These are phyloP conservation scores for Catharus ustulatus DNA, from an alignment of 2,797 vertebrate species.

Conservation along the genomic window DNA sequence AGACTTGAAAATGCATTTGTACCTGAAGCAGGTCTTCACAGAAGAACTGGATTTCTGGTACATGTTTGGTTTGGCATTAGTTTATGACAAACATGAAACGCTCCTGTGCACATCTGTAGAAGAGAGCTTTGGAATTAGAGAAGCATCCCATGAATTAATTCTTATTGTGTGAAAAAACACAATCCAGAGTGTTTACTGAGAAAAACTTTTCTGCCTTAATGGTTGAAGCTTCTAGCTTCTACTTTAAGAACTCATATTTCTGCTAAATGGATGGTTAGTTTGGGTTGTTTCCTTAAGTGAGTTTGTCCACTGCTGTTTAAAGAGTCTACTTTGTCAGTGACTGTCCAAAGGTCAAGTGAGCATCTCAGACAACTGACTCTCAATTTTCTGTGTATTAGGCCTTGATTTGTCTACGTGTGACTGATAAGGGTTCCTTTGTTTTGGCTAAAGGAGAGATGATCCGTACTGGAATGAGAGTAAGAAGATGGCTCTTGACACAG, in stretches of 20 bases:
- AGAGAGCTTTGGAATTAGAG: neutral
- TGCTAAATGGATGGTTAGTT: neutral
- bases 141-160: neutral
- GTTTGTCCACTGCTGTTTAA: neutral
- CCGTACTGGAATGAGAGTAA: constrained; percentile 94
- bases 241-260: neutral
- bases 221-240: neutral
- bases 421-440: neutral
- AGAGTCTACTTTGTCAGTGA: neutral
- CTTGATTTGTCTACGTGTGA: neutral
- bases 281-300: neutral
- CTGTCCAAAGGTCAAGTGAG: neutral
- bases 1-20: neutral
- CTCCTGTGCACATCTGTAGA: no score
- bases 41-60: neutral
- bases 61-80: neutral
- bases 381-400: neutral
- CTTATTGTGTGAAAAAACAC: accelerated
- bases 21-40: neutral
- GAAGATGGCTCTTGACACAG: constrained; percentile 89
- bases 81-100: neutral
- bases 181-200: neutral
- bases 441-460: constrained; percentile 86
- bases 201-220: neutral
- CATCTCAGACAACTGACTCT: neutral